A percentile compares a stretch with the other conserved stretches of the same genome.
Evolutionary conservation across 2,888 invertebrate genomes (phyloP).

Genomic region (Eupithecia centaureata): DNA sequence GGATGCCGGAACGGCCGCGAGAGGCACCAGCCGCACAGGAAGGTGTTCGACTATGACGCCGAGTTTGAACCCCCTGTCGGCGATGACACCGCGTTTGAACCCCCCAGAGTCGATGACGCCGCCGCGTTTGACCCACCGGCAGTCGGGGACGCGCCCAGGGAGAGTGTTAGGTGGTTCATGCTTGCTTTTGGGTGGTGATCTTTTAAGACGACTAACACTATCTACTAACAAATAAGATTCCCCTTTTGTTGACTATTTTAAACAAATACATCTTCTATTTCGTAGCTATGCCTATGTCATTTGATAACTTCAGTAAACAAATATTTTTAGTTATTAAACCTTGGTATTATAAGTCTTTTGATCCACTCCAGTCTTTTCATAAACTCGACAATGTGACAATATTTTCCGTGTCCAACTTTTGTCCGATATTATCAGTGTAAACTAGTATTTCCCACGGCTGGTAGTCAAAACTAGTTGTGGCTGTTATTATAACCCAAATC

Average conservation of each 20-base stretch:
- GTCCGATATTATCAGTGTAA: neutral
- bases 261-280: too few relatives aligned
- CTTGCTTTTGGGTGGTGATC: neutral
- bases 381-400: too few relatives aligned
- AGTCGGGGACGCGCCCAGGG: constrained; percentile 45
- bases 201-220: too few relatives aligned
- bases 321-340: too few relatives aligned
- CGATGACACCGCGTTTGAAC: constrained; percentile 40
- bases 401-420: neutral
- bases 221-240: too few relatives aligned
- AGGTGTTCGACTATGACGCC: constrained; percentile 54
- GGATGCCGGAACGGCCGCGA: constrained; percentile 40
- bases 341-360: too few relatives aligned
- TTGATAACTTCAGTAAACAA: too few relatives aligned
- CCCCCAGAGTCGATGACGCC: neutral
- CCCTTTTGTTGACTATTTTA: too few relatives aligned
- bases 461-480: neutral
- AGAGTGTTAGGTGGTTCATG: constrained; percentile 63
- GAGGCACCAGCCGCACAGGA: constrained; percentile 60
- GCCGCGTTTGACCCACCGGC: neutral
- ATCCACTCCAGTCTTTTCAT: too few relatives aligned
- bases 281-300: too few relatives aligned
- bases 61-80: constrained; percentile 32
- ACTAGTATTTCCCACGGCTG: neutral
- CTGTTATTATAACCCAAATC: neutral